Percentiles rank a stretch among this genome's conserved stretches.
These are phyloP conservation scores for Lysiphlebus fabarum DNA, from an alignment of 1,140 invertebrate genomes.

Conservation along the genomic window DNA sequence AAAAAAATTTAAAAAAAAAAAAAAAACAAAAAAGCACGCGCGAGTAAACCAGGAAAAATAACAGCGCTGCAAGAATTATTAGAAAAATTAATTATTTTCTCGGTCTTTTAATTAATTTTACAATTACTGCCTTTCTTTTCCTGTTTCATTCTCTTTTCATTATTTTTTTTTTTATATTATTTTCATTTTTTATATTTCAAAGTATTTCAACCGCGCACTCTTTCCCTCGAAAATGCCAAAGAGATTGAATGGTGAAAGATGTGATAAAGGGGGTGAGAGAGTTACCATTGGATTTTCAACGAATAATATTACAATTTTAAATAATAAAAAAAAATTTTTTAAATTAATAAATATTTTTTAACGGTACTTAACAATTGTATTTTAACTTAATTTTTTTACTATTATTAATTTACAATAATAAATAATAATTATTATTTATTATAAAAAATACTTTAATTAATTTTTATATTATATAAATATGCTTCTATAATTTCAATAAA, in stretches of 20 bases:
- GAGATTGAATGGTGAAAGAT: slow-evolving; percentile 19
- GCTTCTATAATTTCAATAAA: no score
- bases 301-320: no score
- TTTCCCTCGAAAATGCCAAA: background rate
- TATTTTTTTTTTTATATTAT: slow-evolving; percentile 5
- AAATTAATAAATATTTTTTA: no score
- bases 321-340: no score
- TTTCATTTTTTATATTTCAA: background rate
- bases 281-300: no score
- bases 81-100: slow-evolving; percentile 57
- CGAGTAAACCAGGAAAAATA: slow-evolving; percentile 31
- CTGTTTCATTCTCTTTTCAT: background rate
- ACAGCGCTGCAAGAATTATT: slow-evolving; percentile 49
- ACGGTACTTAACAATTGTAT: no score
- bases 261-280: background rate
- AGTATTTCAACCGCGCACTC: slow-evolving; percentile 1
- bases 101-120: slow-evolving; percentile 56
- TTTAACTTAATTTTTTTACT: no score
- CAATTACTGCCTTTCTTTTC: slow-evolving; percentile 41
- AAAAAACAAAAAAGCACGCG: slow-evolving; percentile 6
- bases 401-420: no score
- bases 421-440: no score
- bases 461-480: no score
- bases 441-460: no score
- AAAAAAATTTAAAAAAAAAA: slow-evolving; percentile 5